Evolutionary conservation across 2,113 vertebrate genomes (phyloP), one percentile per base, ranked within the genome.

Genomic region (Alethe castanea): DNA sequence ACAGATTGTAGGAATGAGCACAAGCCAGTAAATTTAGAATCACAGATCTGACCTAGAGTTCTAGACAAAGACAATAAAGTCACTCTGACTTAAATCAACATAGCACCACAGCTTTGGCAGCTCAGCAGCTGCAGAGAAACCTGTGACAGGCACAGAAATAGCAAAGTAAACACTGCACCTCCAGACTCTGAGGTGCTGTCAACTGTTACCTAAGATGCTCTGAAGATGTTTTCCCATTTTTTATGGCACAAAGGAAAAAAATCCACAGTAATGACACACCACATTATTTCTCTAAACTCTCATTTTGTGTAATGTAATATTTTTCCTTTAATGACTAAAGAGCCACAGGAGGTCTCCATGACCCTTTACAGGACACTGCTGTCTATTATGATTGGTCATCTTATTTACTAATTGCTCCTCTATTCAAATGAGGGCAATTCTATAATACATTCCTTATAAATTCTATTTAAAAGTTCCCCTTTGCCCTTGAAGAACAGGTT

Each of bases 391-490:
- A 61, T 42, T 33, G 38, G 38, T 70, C 6, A 1, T 33, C 33
- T 96, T 93, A 90, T 88, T 90, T 86, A 90, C 38, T 77, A 86
- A 77, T 80, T 86, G 50, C 35, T 93, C n/a, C 19, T 69, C 54
- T 66, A 59, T 83, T 70, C 53, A 90, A 90, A 88, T 35, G 18
- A 81, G 86, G 88, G 24, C 76, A 92, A 25, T 53, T 61, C 65
- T 57, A 10, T 40, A 93, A 88, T 4, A 61, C 24, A 52, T 73
- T 71, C n/a, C 50, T 54, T 81, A 73, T 42, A 67, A 1, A 12
- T 50, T 90, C 88, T 62, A 93, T 71, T 83, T 73, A 66, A 83
- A 92, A 66, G 61, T 66, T 81, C 50, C 50, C 59, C 42, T 88
- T 66, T 88, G 64, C 62, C 77, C 94, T 92, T 22, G 0, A 88